Evolutionary conservation across 2,113 vertebrate genomes (phyloP).

Genomic region (Glaucomys volans): DNA sequence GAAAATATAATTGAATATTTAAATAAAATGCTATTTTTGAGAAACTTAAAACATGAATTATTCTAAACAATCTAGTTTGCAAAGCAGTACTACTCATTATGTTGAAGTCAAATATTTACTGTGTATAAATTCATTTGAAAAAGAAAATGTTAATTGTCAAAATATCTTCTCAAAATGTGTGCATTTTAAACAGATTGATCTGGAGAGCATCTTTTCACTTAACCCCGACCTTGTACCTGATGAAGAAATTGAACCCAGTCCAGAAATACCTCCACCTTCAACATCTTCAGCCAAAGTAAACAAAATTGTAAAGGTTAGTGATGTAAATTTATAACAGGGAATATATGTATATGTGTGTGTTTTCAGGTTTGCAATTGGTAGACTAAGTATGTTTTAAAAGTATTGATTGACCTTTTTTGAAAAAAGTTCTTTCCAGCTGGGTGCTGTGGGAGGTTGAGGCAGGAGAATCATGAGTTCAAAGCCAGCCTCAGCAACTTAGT

Average conservation of each 20-base stretch:
- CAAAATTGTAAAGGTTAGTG: slow-evolving; percentile 96
- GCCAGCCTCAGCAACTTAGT: no score
- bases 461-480: no score
- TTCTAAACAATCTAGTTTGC: slow-evolving; percentile 35
- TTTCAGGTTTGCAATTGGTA: not conserved
- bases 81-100: not conserved
- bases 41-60: slow-evolving; percentile 6
- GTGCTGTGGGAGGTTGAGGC: no score
- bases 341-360: not conserved
- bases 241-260: slow-evolving; percentile 93
- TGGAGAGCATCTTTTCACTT: slow-evolving; percentile 97
- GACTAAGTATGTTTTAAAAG: not conserved
- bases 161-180: not conserved
- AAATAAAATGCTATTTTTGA: not conserved
- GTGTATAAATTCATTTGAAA: slow-evolving; percentile 55
- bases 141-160: not conserved
- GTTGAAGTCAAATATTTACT: not conserved
- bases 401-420: slow-evolving; percentile 40
- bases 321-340: slow-evolving; percentile 17
- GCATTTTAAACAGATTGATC: slow-evolving; percentile 92
- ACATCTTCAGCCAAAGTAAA: slow-evolving; percentile 92
- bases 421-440: slow-evolving; percentile 20
- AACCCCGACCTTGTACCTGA: slow-evolving; percentile 95
- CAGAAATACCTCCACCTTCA: slow-evolving; percentile 92
- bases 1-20: no score